Conservation (phyloP, 2,888 invertebrate genomes). For the Coleophora deauratella region DNA sequence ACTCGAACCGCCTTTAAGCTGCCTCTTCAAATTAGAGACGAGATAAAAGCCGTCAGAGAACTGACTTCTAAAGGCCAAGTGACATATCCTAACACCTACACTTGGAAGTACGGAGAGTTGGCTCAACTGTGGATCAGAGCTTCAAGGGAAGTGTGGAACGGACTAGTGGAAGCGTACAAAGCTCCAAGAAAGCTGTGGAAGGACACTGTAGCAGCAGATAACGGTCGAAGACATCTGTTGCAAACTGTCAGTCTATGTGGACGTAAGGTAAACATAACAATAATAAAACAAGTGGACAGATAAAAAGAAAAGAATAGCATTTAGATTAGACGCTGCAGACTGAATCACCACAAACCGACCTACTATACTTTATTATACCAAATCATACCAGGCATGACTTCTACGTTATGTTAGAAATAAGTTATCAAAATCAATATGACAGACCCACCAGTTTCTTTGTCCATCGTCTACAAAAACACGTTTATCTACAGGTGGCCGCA, state of each 20-base stretch:
- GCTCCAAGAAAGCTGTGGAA: slow-evolving; percentile 60
- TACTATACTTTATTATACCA: too few relatives aligned
- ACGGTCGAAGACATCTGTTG: slow-evolving; percentile 68
- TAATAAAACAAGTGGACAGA: too few relatives aligned
- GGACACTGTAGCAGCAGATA: slow-evolving; percentile 74
- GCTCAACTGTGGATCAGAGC: slow-evolving; percentile 51
- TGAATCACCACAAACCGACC: too few relatives aligned
- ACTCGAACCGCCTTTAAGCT: slow-evolving; percentile 35
- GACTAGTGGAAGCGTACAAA: slow-evolving; percentile 42
- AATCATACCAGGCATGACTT: too few relatives aligned
- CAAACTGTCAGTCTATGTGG: slow-evolving; percentile 81
- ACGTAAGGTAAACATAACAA: slow-evolving; percentile 70
- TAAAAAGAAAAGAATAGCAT: too few relatives aligned
- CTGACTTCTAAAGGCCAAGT: slow-evolving; percentile 44
- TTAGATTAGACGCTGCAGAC: too few relatives aligned
- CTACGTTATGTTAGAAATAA: too few relatives aligned
- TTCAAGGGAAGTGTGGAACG: slow-evolving; percentile 41
- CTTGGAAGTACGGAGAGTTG: slow-evolving; percentile 60
- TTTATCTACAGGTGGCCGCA: slow-evolving; percentile 66
- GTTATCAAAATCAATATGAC: too few relatives aligned
- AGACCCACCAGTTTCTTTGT: too few relatives aligned
- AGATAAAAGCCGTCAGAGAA: slow-evolving; percentile 46
- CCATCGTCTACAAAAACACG: too few relatives aligned
- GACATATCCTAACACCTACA: slow-evolving; percentile 41
- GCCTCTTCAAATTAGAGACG: slow-evolving; percentile 44